These are phyloP conservation scores for Carassius gibelio DNA, from an alignment of 2,113 vertebrate species.

Conservation along the genomic window DNA sequence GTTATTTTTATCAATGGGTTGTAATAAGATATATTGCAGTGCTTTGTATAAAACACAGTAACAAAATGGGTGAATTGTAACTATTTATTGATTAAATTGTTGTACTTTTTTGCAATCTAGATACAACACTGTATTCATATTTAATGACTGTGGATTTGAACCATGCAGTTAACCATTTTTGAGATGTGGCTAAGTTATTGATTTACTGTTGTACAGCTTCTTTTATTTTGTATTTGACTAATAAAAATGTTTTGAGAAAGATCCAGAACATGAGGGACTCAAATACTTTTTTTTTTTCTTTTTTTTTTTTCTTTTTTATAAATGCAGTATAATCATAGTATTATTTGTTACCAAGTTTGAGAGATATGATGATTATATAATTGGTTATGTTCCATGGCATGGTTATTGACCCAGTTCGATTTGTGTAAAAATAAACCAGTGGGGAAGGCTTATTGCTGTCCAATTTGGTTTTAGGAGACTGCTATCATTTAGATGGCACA, in stretches of 20 bases:
- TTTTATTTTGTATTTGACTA: slow-evolving; percentile 99
- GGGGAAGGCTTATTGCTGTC: slow-evolving; percentile 69
- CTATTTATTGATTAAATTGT: slow-evolving; percentile 98
- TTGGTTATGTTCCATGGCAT: slow-evolving; percentile 67
- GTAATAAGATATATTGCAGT: slow-evolving; percentile 79
- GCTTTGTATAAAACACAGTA: slow-evolving; percentile 78
- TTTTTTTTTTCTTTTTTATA: slow-evolving; percentile 20
- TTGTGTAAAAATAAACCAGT: slow-evolving; percentile 75
- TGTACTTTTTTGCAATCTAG: slow-evolving; percentile 87
- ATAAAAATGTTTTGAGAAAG: slow-evolving; percentile 96
- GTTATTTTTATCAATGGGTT: slow-evolving; percentile 80
- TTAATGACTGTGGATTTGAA: slow-evolving; percentile 81
- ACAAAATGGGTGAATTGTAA: slow-evolving; percentile 78
- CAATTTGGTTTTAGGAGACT: slow-evolving; percentile 74
- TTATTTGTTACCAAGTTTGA: neutral
- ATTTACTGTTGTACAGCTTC: slow-evolving; percentile 87
- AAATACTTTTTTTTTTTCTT: slow-evolving; percentile 3
- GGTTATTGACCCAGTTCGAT: slow-evolving; percentile 77
- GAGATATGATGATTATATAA: neutral
- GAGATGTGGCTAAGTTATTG: slow-evolving; percentile 93
- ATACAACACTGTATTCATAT: slow-evolving; percentile 78
- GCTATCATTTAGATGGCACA: slow-evolving; percentile 78
- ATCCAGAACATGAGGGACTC: slow-evolving; percentile 47
- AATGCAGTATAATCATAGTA: neutral
- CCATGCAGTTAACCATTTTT: too few species aligned